A percentile compares a stretch with the other conserved stretches of the same genome.
Evolutionary conservation across 1,140 invertebrate species (phyloP).

Genomic region (Apis mellifera): Amel_HAv3.1 CM009931.2:13535001-13535500

Average conservation of each 20-base stretch:
- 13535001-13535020: conserved; percentile 54
- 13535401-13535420: no score
- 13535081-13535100: neutral
- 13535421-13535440: no score
- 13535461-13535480: no score
- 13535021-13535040: conserved; percentile 37
- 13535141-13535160: neutral
- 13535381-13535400: no score
- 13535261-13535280: neutral
- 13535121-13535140: conserved; percentile 15
- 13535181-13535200: neutral
- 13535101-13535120: conserved; percentile 6
- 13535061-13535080: neutral
- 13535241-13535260: neutral
- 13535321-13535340: no score
- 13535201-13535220: conserved; percentile 15
- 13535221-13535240: neutral
- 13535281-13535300: neutral
- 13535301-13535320: neutral
- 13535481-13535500: no score
- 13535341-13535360: no score
- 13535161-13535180: neutral
- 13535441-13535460: no score
- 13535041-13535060: conserved; percentile 11
- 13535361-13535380: no score